Base-by-base conservation (phyloP, 2,797 vertebrate species). In the Peromyscus eremicus region DNA sequence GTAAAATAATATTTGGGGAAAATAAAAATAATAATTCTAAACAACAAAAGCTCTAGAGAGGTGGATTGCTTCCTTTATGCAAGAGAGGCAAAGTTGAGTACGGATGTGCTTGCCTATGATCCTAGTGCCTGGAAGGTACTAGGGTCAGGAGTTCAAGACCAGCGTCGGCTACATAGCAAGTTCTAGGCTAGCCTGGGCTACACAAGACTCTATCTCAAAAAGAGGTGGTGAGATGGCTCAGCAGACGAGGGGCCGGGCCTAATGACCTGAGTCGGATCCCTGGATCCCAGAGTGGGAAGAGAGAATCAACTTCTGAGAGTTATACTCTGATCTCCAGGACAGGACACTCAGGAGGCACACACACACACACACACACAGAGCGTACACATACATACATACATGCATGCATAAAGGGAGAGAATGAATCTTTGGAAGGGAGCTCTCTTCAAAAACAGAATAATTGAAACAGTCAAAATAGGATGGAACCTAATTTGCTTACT, bases 381-480 rank as follows among this genome's bases (percentile, higher is more conserved):
- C 17, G 16, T 55, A 55, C 16, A 55, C 55, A 55, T 55, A 55
- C 55, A 55, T 55, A 17, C 55, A 55, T 55, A 17, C n/a, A 16
- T 16, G 16, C 27, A 49, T 19, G 19, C 70, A 73, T 6, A 55
- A n/a, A 73, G 37, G 70, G 11, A 40, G 21, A 73, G 9, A 73
- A 73, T 12, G 21, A 40, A n/a, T 76, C 68, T 81, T 89, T 73
- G 82, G 73, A 52, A 94, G 94, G 95, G 43, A 23, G 19, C 14
- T 88, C 12, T 43, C 71, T 71, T 91, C 77, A 70, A 83, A 80
- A 89, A 92, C 19, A 40, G 68, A 80, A 49, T 79, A 64, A 46
- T 23, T 29, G 5, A 1, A 46, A 46, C 57, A 76, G 89, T 96
- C 76, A 89, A 92, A 91, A 57, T 57, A 84, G 34, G 79, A 92